A percentile compares a stretch with the other conserved stretches of the same genome.
phyloP scores from a whole-genome alignment of 2,797 vertebrate species.

The Pseudochirops corinnae region DNA sequence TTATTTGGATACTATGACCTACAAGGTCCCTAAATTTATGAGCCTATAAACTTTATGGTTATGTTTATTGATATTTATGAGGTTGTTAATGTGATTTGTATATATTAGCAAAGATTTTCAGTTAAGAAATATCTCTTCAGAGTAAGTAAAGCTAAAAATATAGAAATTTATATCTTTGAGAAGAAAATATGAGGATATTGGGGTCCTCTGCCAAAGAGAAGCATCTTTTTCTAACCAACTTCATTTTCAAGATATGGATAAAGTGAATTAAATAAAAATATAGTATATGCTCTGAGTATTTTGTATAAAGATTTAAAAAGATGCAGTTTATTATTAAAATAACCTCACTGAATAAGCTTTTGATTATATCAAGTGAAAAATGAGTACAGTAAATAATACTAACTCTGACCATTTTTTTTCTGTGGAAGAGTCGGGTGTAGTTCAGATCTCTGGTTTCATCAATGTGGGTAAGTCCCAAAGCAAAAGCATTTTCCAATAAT shows the following conservation, averaged over 20 bases:
- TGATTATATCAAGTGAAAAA: background rate
- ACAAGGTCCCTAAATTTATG: background rate
- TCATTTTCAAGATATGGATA: background rate
- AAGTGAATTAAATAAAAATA: background rate
- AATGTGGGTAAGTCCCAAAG: background rate
- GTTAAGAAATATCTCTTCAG: slow-evolving; percentile 8
- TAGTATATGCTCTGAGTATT: background rate
- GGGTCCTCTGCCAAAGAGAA: background rate
- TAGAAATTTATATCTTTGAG: slow-evolving; percentile 8
- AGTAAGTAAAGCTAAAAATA: background rate
- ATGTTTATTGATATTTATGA: background rate
- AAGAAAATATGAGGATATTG: slow-evolving; percentile 18
- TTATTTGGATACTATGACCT: background rate
- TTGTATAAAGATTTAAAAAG: background rate
- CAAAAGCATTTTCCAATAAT: background rate
- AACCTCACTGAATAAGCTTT: background rate
- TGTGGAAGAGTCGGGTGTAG: background rate
- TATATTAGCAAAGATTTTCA: background rate
- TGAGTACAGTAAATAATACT: background rate
- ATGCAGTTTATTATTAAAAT: background rate
- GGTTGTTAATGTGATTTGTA: background rate
- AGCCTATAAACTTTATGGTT: background rate
- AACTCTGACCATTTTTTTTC: background rate
- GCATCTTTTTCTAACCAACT: background rate
- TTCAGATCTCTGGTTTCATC: background rate